Base-by-base conservation (phyloP, 2,113 vertebrate species). In the Phaethornis superciliosus region DNA sequence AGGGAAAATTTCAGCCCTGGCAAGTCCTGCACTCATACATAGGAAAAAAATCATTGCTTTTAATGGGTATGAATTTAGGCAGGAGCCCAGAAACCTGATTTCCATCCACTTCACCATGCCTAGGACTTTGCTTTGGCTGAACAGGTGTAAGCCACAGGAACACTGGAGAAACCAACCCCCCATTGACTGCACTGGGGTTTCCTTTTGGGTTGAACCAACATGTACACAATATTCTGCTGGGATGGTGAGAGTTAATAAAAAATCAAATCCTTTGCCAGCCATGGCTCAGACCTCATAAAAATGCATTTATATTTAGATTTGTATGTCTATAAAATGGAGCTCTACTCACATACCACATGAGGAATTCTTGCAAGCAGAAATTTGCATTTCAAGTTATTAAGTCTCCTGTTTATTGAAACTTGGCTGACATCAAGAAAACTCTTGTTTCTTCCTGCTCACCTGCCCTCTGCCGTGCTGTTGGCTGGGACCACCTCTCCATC, bases 381-480 rank as follows among this genome's bases (percentile, higher is more conserved):
- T 91, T 84, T 95, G 93, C 94, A 89, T 91, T 86, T 93, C 64
- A 71, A 84, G 85, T 65, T 37, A 93, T 95, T 83, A 95, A 90
- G 28, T 56, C 74, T 81, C 49, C 19, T 64, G 69, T 71, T 88
- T 68, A 83, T 86, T 81, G 82, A 54, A 68, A 54, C 64, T 63
- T 18, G 68, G 58, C 81, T 56, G 58, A 93, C 84, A 92, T 88
- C 32, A 81, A 88, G 93, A 56, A 32, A 32, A 70, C 15, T 64
- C 51, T 4, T 19, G 54, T 11, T 87, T 42, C 69, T 15, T 52
- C 59, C 74, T 54, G 67, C 81, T 97, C 35, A 99, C 99, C 99
- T 98, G 91, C 98, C 96, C 68, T 97, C 96, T 51, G 98, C 98
- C 0, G 98, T 99, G 94, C 97, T 94, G 75, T 99, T 99, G 63